These are phyloP conservation scores for Ciconia maguari DNA, from an alignment of 2,113 vertebrate species.

Conservation along the genomic window DNA sequence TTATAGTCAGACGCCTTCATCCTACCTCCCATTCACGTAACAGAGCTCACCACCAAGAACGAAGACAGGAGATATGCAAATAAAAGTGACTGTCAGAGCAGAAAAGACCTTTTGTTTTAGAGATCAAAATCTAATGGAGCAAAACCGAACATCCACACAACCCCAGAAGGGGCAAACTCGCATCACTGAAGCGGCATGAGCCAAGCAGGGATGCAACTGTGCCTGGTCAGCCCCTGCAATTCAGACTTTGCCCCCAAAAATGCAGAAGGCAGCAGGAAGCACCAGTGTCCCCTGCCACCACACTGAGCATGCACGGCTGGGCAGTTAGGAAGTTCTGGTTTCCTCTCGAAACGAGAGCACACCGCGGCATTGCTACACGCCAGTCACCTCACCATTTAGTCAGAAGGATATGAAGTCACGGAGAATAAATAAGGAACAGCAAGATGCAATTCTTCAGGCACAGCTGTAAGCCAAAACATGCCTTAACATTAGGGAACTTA, in stretches of 20 bases:
- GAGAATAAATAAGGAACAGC: background rate
- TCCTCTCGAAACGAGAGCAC: background rate
- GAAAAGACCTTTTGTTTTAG: background rate
- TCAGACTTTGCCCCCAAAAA: background rate
- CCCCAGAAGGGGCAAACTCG: background rate
- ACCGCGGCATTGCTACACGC: accelerated
- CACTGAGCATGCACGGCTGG: accelerated
- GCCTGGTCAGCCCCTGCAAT: background rate
- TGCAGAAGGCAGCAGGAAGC: background rate
- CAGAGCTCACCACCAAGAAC: background rate
- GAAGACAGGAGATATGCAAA: background rate
- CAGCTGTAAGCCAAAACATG: background rate
- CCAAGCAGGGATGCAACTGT: background rate
- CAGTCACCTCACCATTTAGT: background rate
- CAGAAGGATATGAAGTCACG: background rate
- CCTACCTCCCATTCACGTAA: background rate
- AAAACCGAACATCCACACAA: background rate
- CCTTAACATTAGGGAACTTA: background rate
- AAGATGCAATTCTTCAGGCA: background rate
- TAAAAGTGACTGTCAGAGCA: background rate
- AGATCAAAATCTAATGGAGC: background rate
- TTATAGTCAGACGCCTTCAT: background rate
- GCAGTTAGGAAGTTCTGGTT: background rate
- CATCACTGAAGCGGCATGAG: background rate
- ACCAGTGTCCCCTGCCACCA: background rate